These are phyloP conservation scores for Centruroides vittatus DNA, from an alignment of 1,140 invertebrate species.

Conservation along the genomic window DNA sequence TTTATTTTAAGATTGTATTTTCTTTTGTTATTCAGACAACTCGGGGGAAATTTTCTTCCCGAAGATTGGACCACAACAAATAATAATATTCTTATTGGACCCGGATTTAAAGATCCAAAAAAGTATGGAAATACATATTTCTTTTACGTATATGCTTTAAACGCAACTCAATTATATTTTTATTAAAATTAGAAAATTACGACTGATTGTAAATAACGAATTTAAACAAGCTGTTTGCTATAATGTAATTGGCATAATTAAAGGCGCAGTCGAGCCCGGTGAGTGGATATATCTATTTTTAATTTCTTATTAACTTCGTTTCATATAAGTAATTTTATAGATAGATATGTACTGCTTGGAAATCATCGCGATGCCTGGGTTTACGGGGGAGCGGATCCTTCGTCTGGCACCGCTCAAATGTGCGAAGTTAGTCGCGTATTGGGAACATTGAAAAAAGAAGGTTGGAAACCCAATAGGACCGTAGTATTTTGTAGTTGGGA, in stretches of 20 bases:
- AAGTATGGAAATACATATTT: no score
- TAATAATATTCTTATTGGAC: constrained; percentile 20
- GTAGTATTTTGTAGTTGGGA: constrained; percentile 38
- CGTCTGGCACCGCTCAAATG: constrained; percentile 34
- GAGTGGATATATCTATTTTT: no score
- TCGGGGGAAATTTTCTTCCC: constrained; percentile 25
- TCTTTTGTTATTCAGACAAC: neutral
- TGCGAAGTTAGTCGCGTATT: constrained; percentile 37
- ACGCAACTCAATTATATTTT: no score
- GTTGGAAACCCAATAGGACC: constrained; percentile 33
- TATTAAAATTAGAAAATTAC: constrained; percentile 9
- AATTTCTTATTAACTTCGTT: no score
- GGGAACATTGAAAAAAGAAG: constrained; percentile 25
- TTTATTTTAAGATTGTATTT: no score
- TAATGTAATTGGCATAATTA: constrained; percentile 35
- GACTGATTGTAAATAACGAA: constrained; percentile 24
- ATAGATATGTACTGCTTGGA: constrained; percentile 42
- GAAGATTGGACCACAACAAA: constrained; percentile 24
- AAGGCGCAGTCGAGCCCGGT: constrained; percentile 36
- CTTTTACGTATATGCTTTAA: no score
- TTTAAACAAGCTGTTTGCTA: constrained; percentile 24
- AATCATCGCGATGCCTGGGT: constrained; percentile 45
- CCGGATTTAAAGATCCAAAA: constrained; percentile 22
- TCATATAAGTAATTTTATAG: constrained; percentile 10
- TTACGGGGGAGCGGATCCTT: constrained; percentile 38